Conservation (phyloP, 2,888 invertebrate genomes). For the Anaspis maculata region DNA sequence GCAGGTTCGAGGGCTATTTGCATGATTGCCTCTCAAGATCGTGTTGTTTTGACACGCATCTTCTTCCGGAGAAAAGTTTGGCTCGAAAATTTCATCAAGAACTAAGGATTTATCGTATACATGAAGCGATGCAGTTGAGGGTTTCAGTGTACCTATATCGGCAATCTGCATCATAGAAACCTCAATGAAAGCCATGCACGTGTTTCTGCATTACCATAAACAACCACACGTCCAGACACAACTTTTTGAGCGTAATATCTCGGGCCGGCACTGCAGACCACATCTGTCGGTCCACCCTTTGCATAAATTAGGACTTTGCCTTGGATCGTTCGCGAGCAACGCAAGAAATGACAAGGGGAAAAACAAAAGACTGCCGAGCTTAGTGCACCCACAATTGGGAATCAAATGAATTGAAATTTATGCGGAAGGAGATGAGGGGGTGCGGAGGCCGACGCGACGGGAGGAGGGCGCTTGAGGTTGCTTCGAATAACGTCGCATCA, state of each 20-base stretch:
- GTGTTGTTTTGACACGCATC: too few relatives aligned
- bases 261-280: constrained; percentile 21
- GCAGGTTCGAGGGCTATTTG: too few relatives aligned
- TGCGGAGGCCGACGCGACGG: constrained; percentile 3
- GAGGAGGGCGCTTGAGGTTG: too few relatives aligned
- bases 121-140: too few relatives aligned
- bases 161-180: constrained; percentile 24
- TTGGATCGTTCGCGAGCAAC: constrained; percentile 21
- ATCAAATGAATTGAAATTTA: constrained; percentile 29
- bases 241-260: constrained; percentile 28
- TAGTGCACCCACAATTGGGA: constrained; percentile 19
- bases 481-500: too few relatives aligned
- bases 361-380: constrained; percentile 23
- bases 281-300: constrained; percentile 24
- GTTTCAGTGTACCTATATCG: too few relatives aligned
- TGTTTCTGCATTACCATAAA: constrained; percentile 28
- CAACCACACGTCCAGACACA: constrained; percentile 23
- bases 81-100: too few relatives aligned
- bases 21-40: too few relatives aligned
- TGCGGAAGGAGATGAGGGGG: constrained; percentile 14
- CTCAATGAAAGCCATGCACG: constrained; percentile 22
- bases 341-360: constrained; percentile 21
- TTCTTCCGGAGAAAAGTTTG: too few relatives aligned
- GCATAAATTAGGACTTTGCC: constrained; percentile 31
- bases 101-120: too few relatives aligned